Percentiles rank a stretch among this genome's conserved stretches.
Evolutionary conservation across 2,113 vertebrate species (phyloP).

Genomic region (Rhinopithecus roxellana): DNA sequence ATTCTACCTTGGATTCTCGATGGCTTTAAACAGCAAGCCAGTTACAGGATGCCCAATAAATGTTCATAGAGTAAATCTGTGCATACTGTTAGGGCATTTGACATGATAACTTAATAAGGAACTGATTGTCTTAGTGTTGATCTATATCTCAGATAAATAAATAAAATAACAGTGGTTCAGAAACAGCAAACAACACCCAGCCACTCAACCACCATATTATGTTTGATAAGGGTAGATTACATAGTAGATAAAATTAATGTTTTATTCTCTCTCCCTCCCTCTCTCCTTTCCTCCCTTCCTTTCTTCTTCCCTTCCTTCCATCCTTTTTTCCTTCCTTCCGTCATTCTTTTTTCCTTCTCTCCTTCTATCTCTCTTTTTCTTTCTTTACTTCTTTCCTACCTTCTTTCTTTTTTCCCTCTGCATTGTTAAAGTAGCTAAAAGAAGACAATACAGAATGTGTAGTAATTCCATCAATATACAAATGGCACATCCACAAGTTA

Average conservation of each 20-base stretch:
- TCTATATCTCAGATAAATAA: neutral
- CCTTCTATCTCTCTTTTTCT: neutral
- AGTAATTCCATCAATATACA: neutral
- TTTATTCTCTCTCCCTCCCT: neutral
- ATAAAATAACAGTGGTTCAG: neutral
- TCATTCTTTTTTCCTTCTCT: too few relatives aligned
- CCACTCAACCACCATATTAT: neutral
- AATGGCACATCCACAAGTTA: fast-evolving
- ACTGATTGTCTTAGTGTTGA: neutral
- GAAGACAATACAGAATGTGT: fast-evolving
- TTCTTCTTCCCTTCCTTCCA: neutral
- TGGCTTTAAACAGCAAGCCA: neutral
- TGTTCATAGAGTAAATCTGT: neutral
- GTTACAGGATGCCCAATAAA: neutral
- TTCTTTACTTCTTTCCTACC: too few relatives aligned
- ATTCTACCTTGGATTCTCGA: neutral
- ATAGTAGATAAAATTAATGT: neutral
- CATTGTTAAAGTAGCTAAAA: neutral
- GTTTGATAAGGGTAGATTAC: neutral
- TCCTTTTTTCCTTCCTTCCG: fast-evolving
- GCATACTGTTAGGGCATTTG: neutral
- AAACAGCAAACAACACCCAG: too few relatives aligned
- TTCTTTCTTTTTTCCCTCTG: fast-evolving
- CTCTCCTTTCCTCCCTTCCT: too few relatives aligned
- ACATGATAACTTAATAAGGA: neutral